A percentile compares a stretch with the other conserved stretches of the same genome.
Conservation (phyloP, 1,140 invertebrate genomes). For the Zaprionus tsacasi region DNA sequence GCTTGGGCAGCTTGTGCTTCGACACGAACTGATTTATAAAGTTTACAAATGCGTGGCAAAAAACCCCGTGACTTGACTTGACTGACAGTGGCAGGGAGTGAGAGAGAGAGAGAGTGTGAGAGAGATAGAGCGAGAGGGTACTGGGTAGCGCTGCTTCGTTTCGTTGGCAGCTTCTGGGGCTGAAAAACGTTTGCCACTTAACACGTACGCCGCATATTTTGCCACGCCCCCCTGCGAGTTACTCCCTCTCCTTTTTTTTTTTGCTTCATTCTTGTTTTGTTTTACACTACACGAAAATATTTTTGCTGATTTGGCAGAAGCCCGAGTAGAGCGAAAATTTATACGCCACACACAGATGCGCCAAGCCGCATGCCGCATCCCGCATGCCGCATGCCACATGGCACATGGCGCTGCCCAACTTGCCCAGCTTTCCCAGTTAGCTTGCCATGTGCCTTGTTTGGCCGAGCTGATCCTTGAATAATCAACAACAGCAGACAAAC, state of each 20-base stretch:
- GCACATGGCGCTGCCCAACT: neutral
- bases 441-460: slow-evolving; percentile 78
- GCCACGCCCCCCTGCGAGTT: slow-evolving; percentile 44
- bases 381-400: neutral
- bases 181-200: slow-evolving; percentile 82
- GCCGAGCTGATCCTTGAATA: slow-evolving; percentile 76
- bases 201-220: slow-evolving; percentile 82
- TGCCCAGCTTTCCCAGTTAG: neutral
- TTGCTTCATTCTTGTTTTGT: slow-evolving; percentile 44
- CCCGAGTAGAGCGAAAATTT: slow-evolving; percentile 58
- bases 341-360: slow-evolving; percentile 54
- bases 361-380: slow-evolving; percentile 28
- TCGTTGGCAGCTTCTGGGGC: slow-evolving; percentile 50
- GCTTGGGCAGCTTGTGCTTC: slow-evolving; percentile 49
- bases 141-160: slow-evolving; percentile 1
- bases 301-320: slow-evolving; percentile 73
- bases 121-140: slow-evolving; percentile 21
- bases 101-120: neutral
- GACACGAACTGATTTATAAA: slow-evolving; percentile 82
- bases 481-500: slow-evolving; percentile 68
- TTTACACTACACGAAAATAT: slow-evolving; percentile 63
- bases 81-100: slow-evolving; percentile 35
- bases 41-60: slow-evolving; percentile 82
- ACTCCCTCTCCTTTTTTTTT: slow-evolving; percentile 12
- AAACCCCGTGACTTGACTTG: slow-evolving; percentile 68